A percentile compares a stretch with the other conserved stretches of the same genome.
These are phyloP conservation scores for Phalloptychus januarius DNA, from an alignment of 2,797 vertebrate species.

Conservation along the genomic window DNA sequence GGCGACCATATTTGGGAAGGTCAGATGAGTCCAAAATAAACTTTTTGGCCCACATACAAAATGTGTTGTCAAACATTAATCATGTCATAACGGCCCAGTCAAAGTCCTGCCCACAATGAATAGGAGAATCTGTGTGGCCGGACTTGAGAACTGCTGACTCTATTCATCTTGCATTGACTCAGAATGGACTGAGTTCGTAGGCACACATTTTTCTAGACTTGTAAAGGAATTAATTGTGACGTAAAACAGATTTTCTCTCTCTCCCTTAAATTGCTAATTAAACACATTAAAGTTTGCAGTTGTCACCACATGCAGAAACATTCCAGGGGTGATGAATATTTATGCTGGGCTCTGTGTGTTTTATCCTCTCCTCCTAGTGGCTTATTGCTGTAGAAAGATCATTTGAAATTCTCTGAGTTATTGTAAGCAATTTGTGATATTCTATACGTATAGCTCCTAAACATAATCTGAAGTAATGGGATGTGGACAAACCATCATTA, in stretches of 20 bases:
- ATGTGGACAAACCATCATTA: background rate
- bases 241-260: background rate
- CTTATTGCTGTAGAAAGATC: background rate
- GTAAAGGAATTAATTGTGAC: background rate
- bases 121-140: background rate
- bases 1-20: background rate
- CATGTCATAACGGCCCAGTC: background rate
- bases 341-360: background rate
- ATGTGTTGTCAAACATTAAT: background rate
- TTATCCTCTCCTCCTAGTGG: background rate
- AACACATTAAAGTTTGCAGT: background rate
- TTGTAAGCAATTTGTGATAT: background rate
- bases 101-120: background rate
- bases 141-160: background rate
- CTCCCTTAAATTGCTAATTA: background rate
- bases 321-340: background rate
- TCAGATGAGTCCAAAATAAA: background rate
- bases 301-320: background rate
- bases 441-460: background rate
- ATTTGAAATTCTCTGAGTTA: background rate
- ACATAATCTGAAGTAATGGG: background rate
- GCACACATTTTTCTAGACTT: background rate
- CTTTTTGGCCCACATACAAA: background rate
- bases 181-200: background rate
- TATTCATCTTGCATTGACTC: background rate